Conservation (phyloP, 1,140 invertebrate species). For the Agrypnia vestita region DNA sequence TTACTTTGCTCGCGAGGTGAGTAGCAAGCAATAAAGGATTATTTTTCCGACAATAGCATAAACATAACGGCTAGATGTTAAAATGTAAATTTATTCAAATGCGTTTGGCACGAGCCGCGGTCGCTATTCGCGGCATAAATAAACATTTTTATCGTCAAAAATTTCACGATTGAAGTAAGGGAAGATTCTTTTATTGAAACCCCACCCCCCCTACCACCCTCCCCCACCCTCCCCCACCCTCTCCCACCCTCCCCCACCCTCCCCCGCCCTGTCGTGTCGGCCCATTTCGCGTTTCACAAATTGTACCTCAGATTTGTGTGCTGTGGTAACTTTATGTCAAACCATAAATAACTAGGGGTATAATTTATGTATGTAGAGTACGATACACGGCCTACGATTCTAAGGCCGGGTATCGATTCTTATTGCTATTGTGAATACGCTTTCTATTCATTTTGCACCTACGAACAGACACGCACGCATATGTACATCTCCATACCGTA, state of each 20-base stretch:
- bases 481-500: too few relatives aligned
- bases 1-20: too few relatives aligned
- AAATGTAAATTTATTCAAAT: neutral
- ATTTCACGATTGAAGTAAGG: neutral
- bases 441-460: neutral
- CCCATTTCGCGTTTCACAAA: neutral
- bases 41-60: too few relatives aligned
- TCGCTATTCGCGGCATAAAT: neutral
- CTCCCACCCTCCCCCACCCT: neutral
- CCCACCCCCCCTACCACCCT: neutral
- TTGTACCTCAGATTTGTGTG: constrained; percentile 25
- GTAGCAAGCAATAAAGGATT: too few relatives aligned
- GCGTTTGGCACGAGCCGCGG: neutral
- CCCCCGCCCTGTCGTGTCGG: neutral
- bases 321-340: constrained; percentile 10
- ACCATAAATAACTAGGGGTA: constrained; percentile 12
- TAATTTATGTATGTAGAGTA: constrained; percentile 32
- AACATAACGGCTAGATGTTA: too few relatives aligned
- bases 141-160: neutral
- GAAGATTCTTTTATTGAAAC: constrained; percentile 3
- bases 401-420: constrained; percentile 15
- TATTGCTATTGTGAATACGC: constrained; percentile 6
- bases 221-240: neutral
- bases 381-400: constrained; percentile 13
- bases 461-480: too few relatives aligned